These are phyloP conservation scores for Pararge aegeria DNA, from an alignment of 1,140 invertebrate species.

Conservation along the genomic window DNA sequence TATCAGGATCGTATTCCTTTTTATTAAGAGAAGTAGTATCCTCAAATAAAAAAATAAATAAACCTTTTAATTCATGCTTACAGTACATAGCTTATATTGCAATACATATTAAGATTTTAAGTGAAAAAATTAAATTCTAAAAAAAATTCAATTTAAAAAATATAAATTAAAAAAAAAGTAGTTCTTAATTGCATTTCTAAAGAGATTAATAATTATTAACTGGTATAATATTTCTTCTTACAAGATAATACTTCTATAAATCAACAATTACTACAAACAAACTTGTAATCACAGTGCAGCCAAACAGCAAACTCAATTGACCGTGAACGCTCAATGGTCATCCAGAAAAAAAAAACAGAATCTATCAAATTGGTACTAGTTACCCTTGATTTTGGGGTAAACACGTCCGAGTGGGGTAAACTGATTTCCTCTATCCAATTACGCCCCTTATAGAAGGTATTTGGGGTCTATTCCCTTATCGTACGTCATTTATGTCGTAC, in stretches of 20 bases:
- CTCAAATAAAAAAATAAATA: too few species aligned
- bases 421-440: conserved; percentile 76
- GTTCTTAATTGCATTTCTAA: too few species aligned
- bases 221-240: too few species aligned
- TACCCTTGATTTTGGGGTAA: conserved; percentile 69
- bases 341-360: conserved; percentile 34
- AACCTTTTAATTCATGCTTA: too few species aligned
- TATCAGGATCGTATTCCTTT: too few species aligned
- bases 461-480: conserved; percentile 16
- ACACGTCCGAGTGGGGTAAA: conserved; percentile 74
- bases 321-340: conserved; percentile 24
- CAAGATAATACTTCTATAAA: neutral
- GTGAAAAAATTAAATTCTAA: too few species aligned
- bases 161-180: too few species aligned
- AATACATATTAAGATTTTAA: too few species aligned
- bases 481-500: conserved; percentile 7
- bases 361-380: conserved; percentile 57
- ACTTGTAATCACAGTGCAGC: neutral
- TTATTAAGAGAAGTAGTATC: too few species aligned
- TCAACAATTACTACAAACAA: neutral
- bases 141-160: too few species aligned
- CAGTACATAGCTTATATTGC: too few species aligned
- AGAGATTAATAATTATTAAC: too few species aligned
- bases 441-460: conserved; percentile 47
- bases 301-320: conserved; percentile 11